These are phyloP conservation scores for Cepphus grylle DNA, from an alignment of 2,113 vertebrate genomes.

Conservation along the genomic window DNA sequence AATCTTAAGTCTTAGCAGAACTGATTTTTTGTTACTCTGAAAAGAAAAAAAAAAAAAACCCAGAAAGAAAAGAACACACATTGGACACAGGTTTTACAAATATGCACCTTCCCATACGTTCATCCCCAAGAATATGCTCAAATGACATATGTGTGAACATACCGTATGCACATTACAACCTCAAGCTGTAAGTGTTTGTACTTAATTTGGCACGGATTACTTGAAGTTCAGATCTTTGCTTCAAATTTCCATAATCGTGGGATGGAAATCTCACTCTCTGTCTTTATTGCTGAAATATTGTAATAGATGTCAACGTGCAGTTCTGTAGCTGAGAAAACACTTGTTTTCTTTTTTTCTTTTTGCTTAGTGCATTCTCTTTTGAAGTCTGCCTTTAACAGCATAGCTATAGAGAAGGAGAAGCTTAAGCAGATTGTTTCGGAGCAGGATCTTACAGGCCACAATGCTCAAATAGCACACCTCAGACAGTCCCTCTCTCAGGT, in stretches of 20 bases:
- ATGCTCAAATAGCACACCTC: constrained; percentile 86
- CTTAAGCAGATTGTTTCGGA: constrained; percentile 94
- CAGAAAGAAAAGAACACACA: neutral
- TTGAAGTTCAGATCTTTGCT: neutral
- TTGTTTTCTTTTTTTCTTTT: neutral
- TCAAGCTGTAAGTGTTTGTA: neutral
- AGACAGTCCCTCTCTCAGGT: constrained; percentile 97
- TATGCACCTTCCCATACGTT: neutral
- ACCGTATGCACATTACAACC: neutral
- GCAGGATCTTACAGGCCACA: constrained; percentile 88
- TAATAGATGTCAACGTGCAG: neutral
- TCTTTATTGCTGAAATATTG: neutral
- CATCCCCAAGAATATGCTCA: neutral
- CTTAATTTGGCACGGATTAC: neutral
- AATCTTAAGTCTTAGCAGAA: neutral
- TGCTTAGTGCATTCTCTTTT: constrained; percentile 92
- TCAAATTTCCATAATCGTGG: neutral
- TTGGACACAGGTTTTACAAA: neutral
- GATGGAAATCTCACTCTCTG: neutral
- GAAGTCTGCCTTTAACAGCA: constrained; percentile 98
- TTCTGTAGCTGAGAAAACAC: neutral
- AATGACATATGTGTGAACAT: neutral
- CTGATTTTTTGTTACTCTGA: neutral
- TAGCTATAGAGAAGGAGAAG: constrained; percentile 99
- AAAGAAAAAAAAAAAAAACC: neutral